phyloP scores from a whole-genome alignment of 2,113 vertebrate species.

The Hyperoodon ampullatus region DNA sequence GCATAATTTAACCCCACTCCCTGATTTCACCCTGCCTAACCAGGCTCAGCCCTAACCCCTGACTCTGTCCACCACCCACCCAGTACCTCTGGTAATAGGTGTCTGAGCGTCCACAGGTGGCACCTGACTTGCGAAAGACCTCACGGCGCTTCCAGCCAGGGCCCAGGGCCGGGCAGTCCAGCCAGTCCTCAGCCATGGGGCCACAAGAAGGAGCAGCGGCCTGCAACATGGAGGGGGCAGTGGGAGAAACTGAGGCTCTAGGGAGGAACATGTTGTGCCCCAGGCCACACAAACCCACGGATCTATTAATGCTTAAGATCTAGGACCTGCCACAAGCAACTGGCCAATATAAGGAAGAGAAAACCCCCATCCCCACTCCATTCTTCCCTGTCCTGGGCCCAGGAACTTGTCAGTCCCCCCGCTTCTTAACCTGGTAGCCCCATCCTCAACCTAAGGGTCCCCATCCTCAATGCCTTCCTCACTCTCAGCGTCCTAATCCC shows the following conservation, averaged over 20 bases:
- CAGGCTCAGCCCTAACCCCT: background rate
- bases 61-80: slow-evolving; percentile 38
- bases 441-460: background rate
- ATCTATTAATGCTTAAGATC: background rate
- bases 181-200: slow-evolving; percentile 89
- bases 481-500: background rate
- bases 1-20: background rate
- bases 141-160: slow-evolving; percentile 92
- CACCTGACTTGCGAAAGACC: slow-evolving; percentile 89
- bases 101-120: slow-evolving; percentile 90
- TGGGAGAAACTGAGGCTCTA: slow-evolving; percentile 5
- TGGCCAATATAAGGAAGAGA: background rate
- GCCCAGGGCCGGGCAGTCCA: slow-evolving; percentile 89
- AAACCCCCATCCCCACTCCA: background rate
- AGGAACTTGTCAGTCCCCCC: background rate
- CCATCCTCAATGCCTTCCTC: background rate
- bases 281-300: background rate
- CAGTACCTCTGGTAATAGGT: slow-evolving; percentile 92
- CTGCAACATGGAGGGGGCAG: background rate
- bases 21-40: background rate
- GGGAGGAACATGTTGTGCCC: background rate
- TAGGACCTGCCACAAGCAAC: background rate
- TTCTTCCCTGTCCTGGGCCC: background rate
- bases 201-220: slow-evolving; percentile 30
- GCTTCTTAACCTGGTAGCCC: background rate